Conservation (phyloP, 2,113 vertebrate species). For the Poecile atricapillus region DNA sequence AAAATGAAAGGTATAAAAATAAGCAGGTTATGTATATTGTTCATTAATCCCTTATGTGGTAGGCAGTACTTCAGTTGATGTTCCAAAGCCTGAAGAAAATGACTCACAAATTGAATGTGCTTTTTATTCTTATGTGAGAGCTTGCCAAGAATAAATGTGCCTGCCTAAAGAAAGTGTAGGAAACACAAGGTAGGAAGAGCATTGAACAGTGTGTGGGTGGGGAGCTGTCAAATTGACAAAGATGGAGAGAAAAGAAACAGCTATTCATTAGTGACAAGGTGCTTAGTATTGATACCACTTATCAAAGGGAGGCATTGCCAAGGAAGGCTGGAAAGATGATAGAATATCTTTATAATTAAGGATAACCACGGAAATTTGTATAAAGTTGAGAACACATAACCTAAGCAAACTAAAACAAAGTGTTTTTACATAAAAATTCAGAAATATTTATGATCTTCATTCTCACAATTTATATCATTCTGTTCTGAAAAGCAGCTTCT, state of each 20-base stretch:
- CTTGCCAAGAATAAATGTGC: neutral
- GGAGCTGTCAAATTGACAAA: slow-evolving; percentile 13
- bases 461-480: neutral
- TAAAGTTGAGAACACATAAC: neutral
- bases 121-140: neutral
- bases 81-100: slow-evolving; percentile 10
- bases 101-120: neutral
- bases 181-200: slow-evolving; percentile 28
- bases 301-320: slow-evolving; percentile 19
- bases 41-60: neutral
- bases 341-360: neutral
- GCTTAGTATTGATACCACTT: slow-evolving; percentile 33
- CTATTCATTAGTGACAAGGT: slow-evolving; percentile 10
- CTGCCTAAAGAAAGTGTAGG: neutral
- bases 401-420: neutral
- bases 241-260: neutral
- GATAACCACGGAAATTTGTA: neutral
- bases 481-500: neutral
- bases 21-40: neutral
- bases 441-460: neutral
- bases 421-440: neutral
- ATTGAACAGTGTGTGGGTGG: neutral
- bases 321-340: neutral
- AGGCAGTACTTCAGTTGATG: neutral
- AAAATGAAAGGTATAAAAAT: neutral